Evolutionary conservation across 2,888 invertebrate species (phyloP).

Genomic region (Mallateleia sp.): DNA sequence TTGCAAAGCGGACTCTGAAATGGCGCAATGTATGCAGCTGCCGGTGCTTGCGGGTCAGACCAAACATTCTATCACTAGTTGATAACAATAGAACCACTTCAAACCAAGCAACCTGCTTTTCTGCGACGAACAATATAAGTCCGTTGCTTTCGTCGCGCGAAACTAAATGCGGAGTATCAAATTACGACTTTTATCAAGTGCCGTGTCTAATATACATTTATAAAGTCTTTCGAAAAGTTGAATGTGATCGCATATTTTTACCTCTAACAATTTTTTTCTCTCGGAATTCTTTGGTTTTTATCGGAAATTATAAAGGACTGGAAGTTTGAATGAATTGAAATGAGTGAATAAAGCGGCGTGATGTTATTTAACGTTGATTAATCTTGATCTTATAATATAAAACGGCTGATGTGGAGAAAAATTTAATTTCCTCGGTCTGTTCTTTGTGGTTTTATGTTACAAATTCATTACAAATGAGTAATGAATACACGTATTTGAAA

Average conservation of each 20-base stretch:
- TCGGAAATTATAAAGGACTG: neutral
- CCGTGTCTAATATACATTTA: slow-evolving; percentile 28
- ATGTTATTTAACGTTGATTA: neutral
- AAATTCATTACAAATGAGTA: no score
- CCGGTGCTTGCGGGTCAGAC: slow-evolving; percentile 11
- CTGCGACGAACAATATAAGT: slow-evolving; percentile 28
- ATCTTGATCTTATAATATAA: slow-evolving; percentile 9
- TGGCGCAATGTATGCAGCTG: no score
- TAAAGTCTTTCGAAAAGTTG: slow-evolving; percentile 20
- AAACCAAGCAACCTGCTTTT: slow-evolving; percentile 20
- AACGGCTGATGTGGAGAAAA: neutral
- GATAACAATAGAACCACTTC: slow-evolving; percentile 35
- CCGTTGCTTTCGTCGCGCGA: slow-evolving; percentile 33
- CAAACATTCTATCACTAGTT: slow-evolving; percentile 37
- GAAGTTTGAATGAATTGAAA: slow-evolving; percentile 7
- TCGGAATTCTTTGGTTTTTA: neutral
- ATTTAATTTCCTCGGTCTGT: no score
- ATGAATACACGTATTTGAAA: no score
- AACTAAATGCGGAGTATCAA: slow-evolving; percentile 36
- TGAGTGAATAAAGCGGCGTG: neutral
- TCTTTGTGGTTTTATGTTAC: no score
- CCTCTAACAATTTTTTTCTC: neutral
- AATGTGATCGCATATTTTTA: slow-evolving; percentile 17
- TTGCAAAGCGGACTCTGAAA: no score
- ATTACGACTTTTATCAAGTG: slow-evolving; percentile 45